Base-by-base conservation (phyloP, 2,888 invertebrate genomes). In the Diaprepes abbreviatus region DNA sequence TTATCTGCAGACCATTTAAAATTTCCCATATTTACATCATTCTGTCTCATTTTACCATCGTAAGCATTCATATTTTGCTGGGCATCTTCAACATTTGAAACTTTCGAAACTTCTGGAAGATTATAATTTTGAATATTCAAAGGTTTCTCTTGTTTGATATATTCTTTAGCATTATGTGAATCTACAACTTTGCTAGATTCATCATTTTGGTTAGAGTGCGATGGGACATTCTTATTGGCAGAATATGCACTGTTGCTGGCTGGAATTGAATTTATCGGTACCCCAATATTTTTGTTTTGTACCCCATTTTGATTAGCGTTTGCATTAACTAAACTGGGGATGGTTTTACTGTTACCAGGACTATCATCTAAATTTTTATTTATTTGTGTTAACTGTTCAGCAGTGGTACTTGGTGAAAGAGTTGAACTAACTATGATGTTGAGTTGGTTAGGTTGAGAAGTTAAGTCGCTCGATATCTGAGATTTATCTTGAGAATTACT, bases 221-320 rank as follows among this genome's bases (percentile, higher is more conserved):
- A 38, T n/a, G 36, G 28, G 3, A 3, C 43, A 40, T 58, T 58
- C 12, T 58, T 31, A 16, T 16, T 31, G 17, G 17, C 17, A 7
- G 33, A 38, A 38, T 12, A 38, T 7, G 21, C 55, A 24, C 17
- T 45, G 16, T 57, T 65, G 10, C 17, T 45, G 10, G 60, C 55
- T 21, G 60, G 70, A 28, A 70, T 57, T 0, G 66, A 45, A 48
- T 63, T 70, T 10, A 66, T 66, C 0, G 66, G 66, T 12, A 70
- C 62, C 16, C 66, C 62, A 14, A 62, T 31, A 28, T 70, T 58
- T 28, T 62, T 68, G n/a, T 57, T 62, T 55, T 57, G 55, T 2
- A 10, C 35, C 1, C 10, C 9, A 10, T 62, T 55, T 19, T 33
- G 35, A 31, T 52, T 57, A 1, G n/a, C n/a, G 31, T 55, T 50